Evolutionary conservation across 1,140 invertebrate genomes (phyloP).

Genomic region (Hylaeus anthracinus): DNA sequence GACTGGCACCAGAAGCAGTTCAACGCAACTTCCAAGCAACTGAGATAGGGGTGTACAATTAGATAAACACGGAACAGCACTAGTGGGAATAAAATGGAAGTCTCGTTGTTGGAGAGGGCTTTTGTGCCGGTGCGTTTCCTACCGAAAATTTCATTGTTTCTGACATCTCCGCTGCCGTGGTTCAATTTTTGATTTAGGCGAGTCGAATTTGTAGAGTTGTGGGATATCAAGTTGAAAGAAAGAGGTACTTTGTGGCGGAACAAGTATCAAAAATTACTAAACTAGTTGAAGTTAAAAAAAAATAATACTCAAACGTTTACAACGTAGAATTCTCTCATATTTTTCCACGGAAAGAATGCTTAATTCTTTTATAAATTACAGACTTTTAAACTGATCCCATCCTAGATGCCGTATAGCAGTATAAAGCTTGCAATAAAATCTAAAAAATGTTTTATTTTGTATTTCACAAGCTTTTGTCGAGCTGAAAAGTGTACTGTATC

Average conservation of each 20-base stretch:
- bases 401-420: too few relatives aligned
- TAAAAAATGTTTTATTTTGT: too few relatives aligned
- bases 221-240: not conserved
- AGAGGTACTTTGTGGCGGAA: not conserved
- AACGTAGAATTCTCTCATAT: too few relatives aligned
- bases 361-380: too few relatives aligned
- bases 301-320: too few relatives aligned
- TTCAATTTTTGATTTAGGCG: conserved; percentile 25
- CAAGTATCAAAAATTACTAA: too few relatives aligned
- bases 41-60: conserved; percentile 20
- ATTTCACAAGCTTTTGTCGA: too few relatives aligned
- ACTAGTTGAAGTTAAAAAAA: too few relatives aligned
- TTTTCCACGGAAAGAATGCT: too few relatives aligned
- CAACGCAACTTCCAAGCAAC: conserved; percentile 17
- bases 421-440: too few relatives aligned
- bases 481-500: not conserved
- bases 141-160: conserved; percentile 25
- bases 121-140: not conserved
- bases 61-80: conserved; percentile 38
- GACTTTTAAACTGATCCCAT: too few relatives aligned
- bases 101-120: conserved; percentile 7
- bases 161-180: not conserved
- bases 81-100: conserved; percentile 2
- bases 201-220: not conserved
- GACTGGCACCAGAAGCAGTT: conserved; percentile 10